A percentile compares a stretch with the other conserved stretches of the same genome.
Evolutionary conservation across 1,140 invertebrate genomes (phyloP).

Genomic region (Magallana ariakensis): DNA sequence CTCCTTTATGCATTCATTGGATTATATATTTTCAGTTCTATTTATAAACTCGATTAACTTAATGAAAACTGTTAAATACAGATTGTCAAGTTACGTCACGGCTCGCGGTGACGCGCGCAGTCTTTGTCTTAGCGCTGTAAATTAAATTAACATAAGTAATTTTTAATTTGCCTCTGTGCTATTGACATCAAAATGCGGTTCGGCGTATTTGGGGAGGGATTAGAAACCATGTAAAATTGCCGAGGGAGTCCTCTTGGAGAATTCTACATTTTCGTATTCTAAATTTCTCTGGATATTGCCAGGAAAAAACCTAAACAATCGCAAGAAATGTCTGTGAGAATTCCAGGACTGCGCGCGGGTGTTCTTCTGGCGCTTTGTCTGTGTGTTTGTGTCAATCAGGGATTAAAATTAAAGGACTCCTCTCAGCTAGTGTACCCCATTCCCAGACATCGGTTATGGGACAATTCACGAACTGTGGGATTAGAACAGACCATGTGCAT

Average conservation of each 20-base stretch:
- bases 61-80: not conserved
- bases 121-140: not conserved
- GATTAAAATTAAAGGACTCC: not conserved
- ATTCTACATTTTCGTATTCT: conserved; percentile 9
- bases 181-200: conserved; percentile 16
- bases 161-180: conserved; percentile 1
- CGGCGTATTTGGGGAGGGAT: conserved; percentile 4
- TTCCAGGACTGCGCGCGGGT: not conserved
- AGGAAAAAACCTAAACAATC: not conserved
- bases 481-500: not conserved
- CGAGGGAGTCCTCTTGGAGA: conserved; percentile 2
- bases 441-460: conserved; percentile 1
- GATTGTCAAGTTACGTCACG: not conserved
- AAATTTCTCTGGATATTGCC: not conserved
- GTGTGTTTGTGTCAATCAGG: conserved; percentile 6
- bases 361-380: conserved; percentile 8
- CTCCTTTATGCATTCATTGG: not conserved
- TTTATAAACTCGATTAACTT: not conserved
- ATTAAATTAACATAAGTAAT: conserved; percentile 25
- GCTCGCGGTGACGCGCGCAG: not conserved
- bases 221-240: conserved; percentile 32
- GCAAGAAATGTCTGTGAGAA: not conserved
- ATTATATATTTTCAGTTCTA: not conserved
- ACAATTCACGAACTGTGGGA: not conserved
- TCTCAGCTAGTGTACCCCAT: not conserved